These are phyloP conservation scores for Cephus rjabovi DNA, from an alignment of 2,888 invertebrate genomes.

Conservation along the genomic window DNA sequence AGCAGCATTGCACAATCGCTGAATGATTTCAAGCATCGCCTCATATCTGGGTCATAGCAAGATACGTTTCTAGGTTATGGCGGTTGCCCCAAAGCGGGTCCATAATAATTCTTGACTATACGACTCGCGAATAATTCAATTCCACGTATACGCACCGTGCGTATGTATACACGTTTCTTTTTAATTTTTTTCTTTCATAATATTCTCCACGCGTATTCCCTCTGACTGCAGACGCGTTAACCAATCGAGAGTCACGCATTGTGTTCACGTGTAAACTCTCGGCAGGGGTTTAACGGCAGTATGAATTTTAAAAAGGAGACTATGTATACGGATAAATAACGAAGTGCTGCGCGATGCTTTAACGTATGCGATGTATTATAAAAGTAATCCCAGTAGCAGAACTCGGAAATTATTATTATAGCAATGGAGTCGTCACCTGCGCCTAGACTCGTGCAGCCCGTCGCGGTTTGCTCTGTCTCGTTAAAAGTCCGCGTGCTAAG, in stretches of 20 bases:
- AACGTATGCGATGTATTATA: background rate
- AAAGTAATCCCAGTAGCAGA: background rate
- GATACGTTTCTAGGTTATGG: slow-evolving; percentile 67
- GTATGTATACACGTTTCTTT: background rate
- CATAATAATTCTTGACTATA: slow-evolving; percentile 11
- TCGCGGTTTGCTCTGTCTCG: background rate
- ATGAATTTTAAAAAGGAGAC: background rate
- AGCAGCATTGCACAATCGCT: slow-evolving; percentile 65
- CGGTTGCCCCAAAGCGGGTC: slow-evolving; percentile 61
- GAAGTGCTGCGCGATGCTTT: background rate
- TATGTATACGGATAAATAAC: no score
- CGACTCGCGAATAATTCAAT: background rate
- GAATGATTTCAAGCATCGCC: slow-evolving; percentile 68
- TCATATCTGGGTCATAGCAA: slow-evolving; percentile 67
- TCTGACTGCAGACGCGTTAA: background rate
- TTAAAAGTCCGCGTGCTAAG: background rate
- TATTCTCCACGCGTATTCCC: background rate
- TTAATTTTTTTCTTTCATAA: background rate
- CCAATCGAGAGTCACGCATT: background rate
- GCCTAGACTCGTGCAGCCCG: background rate
- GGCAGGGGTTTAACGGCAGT: background rate
- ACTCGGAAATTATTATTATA: background rate
- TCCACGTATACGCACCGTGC: background rate
- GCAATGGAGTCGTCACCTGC: background rate
- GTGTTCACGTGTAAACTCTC: background rate